Evolutionary conservation across 2,888 invertebrate genomes (phyloP), one percentile per base, ranked within the genome.

Genomic region (Mythimna lalbum): DNA sequence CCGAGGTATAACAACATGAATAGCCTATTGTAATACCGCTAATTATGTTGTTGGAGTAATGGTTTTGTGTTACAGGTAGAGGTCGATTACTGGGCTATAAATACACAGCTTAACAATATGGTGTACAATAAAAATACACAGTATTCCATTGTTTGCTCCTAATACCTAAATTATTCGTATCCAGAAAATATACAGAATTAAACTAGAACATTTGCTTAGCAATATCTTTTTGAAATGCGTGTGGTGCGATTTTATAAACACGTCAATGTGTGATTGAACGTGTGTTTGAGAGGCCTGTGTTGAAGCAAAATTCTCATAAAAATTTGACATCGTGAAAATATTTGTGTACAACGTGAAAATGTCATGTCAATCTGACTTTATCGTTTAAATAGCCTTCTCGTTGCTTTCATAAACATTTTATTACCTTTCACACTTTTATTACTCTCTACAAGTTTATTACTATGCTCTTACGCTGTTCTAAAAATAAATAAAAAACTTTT

Each of bases 311-410:
- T 47, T 56, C 19, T 27, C 31, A 43, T 53, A 50, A 61, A 76
- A 56, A 56, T 49, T 12, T 49, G 31, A 50, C 21, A 68, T 69
- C 17, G 49, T 27, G 43, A 14, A 65, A 62, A 64, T 23, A 43
- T 69, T 76, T 65, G 52, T 53, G 50, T 52, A 53, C 39, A n/a
- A n/a, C 6, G n/a, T 56, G 50, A 19, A n/a, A 43, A 23, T 49
- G 19, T 59, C 60, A 39, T 27, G 49, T 53, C 52, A 47, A 62
- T 77, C 52, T 65, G 60, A 61, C 56, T 63, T 78, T 65, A 36
- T 49, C 31, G 49, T 53, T 61, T 39, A 50, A 60, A 55, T 43
- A 53, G 49, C 70, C 6, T 27, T 10, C 10, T 56, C n/a, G 57
- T 47, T n/a, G 43, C 69, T 65, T 36, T 57, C 47, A 68, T 33